Percentiles rank a stretch among this genome's conserved stretches.
phyloP scores from a whole-genome alignment of 2,888 invertebrate species.

The Saturnia japonica region DNA sequence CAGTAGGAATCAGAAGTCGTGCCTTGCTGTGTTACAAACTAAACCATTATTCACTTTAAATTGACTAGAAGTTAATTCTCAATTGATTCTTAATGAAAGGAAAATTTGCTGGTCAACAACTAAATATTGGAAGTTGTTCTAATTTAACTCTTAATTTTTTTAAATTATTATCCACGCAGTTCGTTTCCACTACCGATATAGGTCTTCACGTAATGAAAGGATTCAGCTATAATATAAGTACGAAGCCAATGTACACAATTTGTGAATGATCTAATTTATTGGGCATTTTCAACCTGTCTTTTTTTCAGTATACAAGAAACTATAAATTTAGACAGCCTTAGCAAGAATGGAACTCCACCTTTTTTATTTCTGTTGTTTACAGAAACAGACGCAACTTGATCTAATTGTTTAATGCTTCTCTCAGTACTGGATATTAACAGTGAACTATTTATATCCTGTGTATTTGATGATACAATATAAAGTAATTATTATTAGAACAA shows the following conservation, averaged over 20 bases:
- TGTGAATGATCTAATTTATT: too few species aligned
- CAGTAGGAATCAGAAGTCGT: conserved; percentile 56
- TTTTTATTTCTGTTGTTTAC: background rate
- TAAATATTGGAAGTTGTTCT: background rate
- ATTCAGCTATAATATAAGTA: background rate
- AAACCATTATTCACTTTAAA: conserved; percentile 42
- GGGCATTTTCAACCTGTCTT: too few species aligned
- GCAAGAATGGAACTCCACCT: too few species aligned
- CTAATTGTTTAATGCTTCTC: background rate
- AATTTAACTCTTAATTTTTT: background rate
- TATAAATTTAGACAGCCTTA: too few species aligned
- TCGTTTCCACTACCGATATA: background rate
- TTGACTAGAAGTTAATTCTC: conserved; percentile 35
- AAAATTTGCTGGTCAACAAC: background rate
- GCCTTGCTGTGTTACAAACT: conserved; percentile 48
- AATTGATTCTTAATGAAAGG: conserved; percentile 32
- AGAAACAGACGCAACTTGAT: background rate
- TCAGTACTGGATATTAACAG: background rate
- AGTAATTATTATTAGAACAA: too few species aligned
- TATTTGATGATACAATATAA: background rate
- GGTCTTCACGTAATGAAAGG: background rate
- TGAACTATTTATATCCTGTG: background rate
- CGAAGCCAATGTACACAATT: background rate
- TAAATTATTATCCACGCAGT: background rate
- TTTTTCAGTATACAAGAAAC: too few species aligned